phyloP scores from a whole-genome alignment of 1,140 invertebrate genomes.

The Drosophila serrata region DNA sequence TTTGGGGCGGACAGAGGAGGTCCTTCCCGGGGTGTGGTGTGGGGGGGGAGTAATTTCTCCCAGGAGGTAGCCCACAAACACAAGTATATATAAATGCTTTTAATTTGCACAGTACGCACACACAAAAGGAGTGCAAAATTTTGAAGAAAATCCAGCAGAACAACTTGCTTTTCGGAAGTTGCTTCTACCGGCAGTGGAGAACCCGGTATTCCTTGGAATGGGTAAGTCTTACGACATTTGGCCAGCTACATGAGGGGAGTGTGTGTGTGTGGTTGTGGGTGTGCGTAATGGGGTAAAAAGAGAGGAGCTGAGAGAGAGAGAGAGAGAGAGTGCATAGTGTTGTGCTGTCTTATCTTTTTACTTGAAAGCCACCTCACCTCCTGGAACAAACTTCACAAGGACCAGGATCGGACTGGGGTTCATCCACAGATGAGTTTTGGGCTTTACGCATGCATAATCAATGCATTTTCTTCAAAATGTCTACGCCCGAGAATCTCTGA shows the following conservation, averaged over 20 bases:
- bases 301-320: constrained; percentile 21
- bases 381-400: neutral
- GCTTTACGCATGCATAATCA: constrained; percentile 81
- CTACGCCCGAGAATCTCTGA: constrained; percentile 15
- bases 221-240: constrained; percentile 63
- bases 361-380: constrained; percentile 59
- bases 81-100: constrained; percentile 71
- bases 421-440: constrained; percentile 62
- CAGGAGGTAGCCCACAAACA: constrained; percentile 50
- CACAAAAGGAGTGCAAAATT: constrained; percentile 65
- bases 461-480: constrained; percentile 67
- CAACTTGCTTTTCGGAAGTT: constrained; percentile 31
- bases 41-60: constrained; percentile 66
- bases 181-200: constrained; percentile 6
- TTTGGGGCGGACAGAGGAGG: neutral
- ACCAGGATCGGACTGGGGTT: constrained; percentile 3
- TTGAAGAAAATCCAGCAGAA: constrained; percentile 73
- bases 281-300: neutral
- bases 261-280: neutral
- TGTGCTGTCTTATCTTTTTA: constrained; percentile 76
- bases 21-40: neutral
- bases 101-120: constrained; percentile 70
- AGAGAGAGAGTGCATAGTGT: constrained; percentile 48
- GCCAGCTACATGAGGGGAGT: neutral
- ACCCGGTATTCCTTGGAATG: constrained; percentile 27